phyloP scores from a whole-genome alignment of 2,113 vertebrate genomes.

The Periophthalmodon schlosseri region DNA sequence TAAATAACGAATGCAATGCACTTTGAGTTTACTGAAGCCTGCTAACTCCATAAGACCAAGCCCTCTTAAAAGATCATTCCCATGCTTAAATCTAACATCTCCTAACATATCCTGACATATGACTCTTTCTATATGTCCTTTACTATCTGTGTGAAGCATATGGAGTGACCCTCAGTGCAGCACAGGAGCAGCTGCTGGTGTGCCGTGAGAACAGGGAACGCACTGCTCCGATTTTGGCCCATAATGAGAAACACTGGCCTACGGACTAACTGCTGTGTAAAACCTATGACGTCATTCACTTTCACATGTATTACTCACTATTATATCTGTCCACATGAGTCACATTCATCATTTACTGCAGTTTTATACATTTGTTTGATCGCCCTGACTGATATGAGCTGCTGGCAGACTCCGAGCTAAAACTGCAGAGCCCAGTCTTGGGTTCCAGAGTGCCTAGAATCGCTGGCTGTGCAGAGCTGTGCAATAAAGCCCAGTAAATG shows the following conservation, averaged over 20 bases:
- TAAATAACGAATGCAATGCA: too few relatives aligned
- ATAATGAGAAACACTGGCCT: slow-evolving; percentile 2
- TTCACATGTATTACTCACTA: slow-evolving; percentile 6
- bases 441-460: slow-evolving; percentile 60
- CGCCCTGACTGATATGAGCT: slow-evolving; percentile 22
- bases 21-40: too few relatives aligned
- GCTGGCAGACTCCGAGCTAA: slow-evolving; percentile 46
- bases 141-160: not conserved
- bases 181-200: not conserved
- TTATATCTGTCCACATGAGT: slow-evolving; percentile 29
- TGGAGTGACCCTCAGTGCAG: not conserved
- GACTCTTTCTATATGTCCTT: not conserved
- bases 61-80: not conserved
- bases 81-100: not conserved
- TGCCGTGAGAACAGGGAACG: slow-evolving; percentile 18
- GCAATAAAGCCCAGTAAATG: slow-evolving; percentile 34
- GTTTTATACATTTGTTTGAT: slow-evolving; percentile 18
- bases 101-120: not conserved
- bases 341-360: slow-evolving; percentile 22
- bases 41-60: not conserved
- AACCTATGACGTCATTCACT: slow-evolving; percentile 2
- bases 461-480: slow-evolving; percentile 11
- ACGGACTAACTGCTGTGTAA: not conserved
- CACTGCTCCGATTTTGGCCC: not conserved
- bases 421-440: slow-evolving; percentile 48